Percentiles rank a stretch among this genome's conserved stretches.
phyloP scores from a whole-genome alignment of 1,140 invertebrate species.

The Hyposmocoma kahamanoa region DNA sequence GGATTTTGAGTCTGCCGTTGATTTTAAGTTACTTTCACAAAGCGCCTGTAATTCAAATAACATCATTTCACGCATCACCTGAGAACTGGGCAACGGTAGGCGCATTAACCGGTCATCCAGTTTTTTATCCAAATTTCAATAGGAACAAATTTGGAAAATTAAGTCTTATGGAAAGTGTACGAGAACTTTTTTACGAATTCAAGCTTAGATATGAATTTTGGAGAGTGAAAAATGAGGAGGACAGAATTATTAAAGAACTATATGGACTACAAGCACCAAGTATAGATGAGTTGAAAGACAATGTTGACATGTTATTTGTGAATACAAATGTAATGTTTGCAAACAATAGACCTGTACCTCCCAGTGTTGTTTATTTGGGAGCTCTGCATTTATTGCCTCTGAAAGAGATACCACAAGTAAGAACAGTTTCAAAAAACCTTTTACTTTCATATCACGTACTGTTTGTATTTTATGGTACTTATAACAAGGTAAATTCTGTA shows the following conservation, averaged over 20 bases:
- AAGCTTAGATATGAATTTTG: neutral
- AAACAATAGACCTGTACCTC: slow-evolving; percentile 55
- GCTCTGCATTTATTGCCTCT: slow-evolving; percentile 49
- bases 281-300: slow-evolving; percentile 54
- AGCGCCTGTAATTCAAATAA: slow-evolving; percentile 53
- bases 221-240: slow-evolving; percentile 9
- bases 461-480: neutral
- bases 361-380: slow-evolving; percentile 58
- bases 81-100: slow-evolving; percentile 42
- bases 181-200: slow-evolving; percentile 24
- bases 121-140: slow-evolving; percentile 56
- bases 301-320: slow-evolving; percentile 71
- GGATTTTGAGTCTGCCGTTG: slow-evolving; percentile 15
- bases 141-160: slow-evolving; percentile 30
- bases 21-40: slow-evolving; percentile 51
- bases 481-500: neutral
- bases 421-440: neutral
- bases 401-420: slow-evolving; percentile 39
- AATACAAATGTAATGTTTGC: slow-evolving; percentile 66
- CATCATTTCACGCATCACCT: slow-evolving; percentile 32
- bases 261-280: slow-evolving; percentile 30
- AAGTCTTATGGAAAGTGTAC: slow-evolving; percentile 38
- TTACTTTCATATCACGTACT: neutral
- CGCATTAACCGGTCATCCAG: slow-evolving; percentile 52
- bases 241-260: slow-evolving; percentile 18